A percentile compares a stretch with the other conserved stretches of the same genome.
phyloP scores from a whole-genome alignment of 2,888 invertebrate genomes.

The Rhopalosiphum nymphaeae region DNA sequence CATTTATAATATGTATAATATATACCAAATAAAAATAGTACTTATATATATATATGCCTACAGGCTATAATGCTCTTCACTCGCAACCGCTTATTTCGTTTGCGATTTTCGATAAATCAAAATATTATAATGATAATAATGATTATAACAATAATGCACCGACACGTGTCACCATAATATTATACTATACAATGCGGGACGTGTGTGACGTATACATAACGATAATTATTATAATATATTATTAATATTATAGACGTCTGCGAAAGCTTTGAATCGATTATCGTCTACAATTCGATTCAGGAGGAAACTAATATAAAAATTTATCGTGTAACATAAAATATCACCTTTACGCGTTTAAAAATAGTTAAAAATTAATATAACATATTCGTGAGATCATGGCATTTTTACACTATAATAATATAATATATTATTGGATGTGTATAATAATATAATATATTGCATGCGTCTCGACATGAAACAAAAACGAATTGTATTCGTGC shows the following conservation, averaged over 20 bases:
- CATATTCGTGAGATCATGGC: not conserved
- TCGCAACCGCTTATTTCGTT: constrained; percentile 48
- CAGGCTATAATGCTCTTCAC: constrained; percentile 55
- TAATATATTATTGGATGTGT: not conserved
- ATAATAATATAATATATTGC: constrained; percentile 12
- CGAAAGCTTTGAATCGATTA: not conserved
- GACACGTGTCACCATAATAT: not conserved
- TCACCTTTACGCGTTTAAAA: not conserved
- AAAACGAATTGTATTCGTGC: not conserved
- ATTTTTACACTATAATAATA: not conserved
- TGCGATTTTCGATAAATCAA: not conserved
- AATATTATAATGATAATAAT: not conserved
- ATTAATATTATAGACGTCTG: not conserved
- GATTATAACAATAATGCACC: not conserved
- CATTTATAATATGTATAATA: constrained; percentile 33
- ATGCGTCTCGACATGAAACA: constrained; percentile 3
- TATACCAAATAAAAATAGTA: not conserved
- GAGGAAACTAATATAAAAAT: not conserved
- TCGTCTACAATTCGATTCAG: not conserved
- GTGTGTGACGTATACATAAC: not conserved
- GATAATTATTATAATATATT: not conserved
- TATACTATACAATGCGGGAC: not conserved
- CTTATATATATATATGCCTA: not conserved
- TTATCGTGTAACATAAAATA: not conserved
- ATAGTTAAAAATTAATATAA: not conserved